Conservation (phyloP, 2,113 vertebrate species). For the Lepidiolamprologus cunningtoni region DNA sequence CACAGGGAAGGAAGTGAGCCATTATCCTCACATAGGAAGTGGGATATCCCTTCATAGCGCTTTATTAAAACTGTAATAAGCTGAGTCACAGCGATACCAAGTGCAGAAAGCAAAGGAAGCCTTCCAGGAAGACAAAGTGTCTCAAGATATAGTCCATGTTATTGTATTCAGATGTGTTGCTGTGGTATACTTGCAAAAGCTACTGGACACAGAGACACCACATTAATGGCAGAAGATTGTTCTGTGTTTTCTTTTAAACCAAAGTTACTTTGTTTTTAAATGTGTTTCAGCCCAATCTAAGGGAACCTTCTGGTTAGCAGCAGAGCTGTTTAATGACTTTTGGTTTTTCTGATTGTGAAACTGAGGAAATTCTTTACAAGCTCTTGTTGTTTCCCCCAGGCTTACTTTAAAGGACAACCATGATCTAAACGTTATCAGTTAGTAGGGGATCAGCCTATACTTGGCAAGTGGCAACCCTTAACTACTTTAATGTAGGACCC, state of each 20-base stretch:
- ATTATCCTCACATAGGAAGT: constrained; percentile 7
- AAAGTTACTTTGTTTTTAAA: neutral
- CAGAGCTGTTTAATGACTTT: neutral
- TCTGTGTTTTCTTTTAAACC: neutral
- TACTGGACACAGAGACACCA: neutral
- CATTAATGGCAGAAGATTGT: neutral
- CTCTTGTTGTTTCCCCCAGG: neutral
- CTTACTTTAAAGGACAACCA: neutral
- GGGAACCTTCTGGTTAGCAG: neutral
- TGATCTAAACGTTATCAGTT: neutral
- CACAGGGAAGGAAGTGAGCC: neutral
- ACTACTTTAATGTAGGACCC: neutral
- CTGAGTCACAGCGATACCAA: constrained; percentile 18
- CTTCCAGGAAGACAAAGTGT: neutral
- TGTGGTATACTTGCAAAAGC: neutral
- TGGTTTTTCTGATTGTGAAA: neutral
- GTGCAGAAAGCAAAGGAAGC: constrained; percentile 22
- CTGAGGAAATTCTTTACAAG: neutral
- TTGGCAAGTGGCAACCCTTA: neutral
- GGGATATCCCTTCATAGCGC: neutral
- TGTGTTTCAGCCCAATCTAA: neutral
- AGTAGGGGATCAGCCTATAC: neutral
- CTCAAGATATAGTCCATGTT: neutral
- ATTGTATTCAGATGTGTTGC: neutral
- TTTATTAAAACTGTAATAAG: neutral